These are phyloP conservation scores for Harpegnathos saltator DNA, from an alignment of 1,140 invertebrate genomes.

Conservation along the genomic window DNA sequence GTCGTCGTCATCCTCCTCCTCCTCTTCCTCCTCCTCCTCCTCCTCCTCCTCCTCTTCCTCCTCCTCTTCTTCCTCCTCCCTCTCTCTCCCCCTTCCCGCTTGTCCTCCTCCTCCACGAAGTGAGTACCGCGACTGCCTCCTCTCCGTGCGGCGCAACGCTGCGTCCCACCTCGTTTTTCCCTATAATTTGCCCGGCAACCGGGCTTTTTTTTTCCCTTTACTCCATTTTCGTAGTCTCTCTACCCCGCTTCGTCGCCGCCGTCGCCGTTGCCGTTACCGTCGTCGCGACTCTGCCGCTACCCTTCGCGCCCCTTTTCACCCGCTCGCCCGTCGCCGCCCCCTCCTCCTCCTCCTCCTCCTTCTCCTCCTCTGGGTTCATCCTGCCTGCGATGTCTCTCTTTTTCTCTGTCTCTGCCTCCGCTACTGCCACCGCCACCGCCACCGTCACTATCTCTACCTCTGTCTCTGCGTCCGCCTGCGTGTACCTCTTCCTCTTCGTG, in stretches of 20 bases:
- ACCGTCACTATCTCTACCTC: conserved; percentile 53
- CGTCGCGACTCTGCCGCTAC: conserved; percentile 25
- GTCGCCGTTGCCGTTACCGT: neutral
- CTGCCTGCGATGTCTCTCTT: conserved; percentile 41
- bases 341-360: conserved; percentile 1
- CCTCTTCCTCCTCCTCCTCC: conserved; percentile 73
- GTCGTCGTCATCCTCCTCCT: conserved; percentile 64
- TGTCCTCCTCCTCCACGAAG: conserved; percentile 55
- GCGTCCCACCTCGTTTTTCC: conserved; percentile 79
- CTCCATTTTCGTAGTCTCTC: conserved; percentile 77
- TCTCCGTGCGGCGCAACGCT: conserved; percentile 44
- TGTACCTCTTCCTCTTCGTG: conserved; percentile 51
- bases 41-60: conserved; percentile 59
- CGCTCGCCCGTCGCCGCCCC: neutral
- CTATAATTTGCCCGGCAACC: conserved; percentile 82
- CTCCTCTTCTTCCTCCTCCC: too few relatives aligned
- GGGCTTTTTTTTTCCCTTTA: conserved; percentile 75
- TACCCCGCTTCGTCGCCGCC: conserved; percentile 29
- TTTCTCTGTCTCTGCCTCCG: conserved; percentile 45
- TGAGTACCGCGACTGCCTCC: conserved; percentile 51
- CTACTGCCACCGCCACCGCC: conserved; percentile 57
- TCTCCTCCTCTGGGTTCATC: conserved; percentile 6
- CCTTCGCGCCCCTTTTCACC: neutral
- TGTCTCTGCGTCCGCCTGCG: conserved; percentile 52
- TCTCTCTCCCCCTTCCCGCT: neutral